phyloP scores from a whole-genome alignment of 1,140 invertebrate species.

The Eurosta solidaginis region DNA sequence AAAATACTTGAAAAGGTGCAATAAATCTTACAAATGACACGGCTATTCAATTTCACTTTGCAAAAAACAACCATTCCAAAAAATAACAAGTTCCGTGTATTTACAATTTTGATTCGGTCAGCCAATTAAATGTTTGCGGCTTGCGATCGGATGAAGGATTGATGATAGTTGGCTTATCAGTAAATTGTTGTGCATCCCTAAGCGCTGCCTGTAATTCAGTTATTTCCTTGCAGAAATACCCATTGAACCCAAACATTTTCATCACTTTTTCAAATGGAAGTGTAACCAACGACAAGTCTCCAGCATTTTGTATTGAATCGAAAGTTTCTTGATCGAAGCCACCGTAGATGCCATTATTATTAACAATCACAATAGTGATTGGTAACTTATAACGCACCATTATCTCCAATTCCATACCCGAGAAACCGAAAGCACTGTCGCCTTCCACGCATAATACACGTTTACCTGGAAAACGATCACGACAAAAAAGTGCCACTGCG shows the following conservation, averaged over 20 bases:
- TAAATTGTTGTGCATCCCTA: constrained; percentile 68
- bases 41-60: too few species aligned
- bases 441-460: constrained; percentile 88
- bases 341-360: constrained; percentile 94
- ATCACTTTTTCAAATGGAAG: constrained; percentile 88
- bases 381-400: constrained; percentile 93
- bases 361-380: constrained; percentile 88
- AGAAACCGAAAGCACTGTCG: constrained; percentile 97
- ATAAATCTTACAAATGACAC: too few species aligned
- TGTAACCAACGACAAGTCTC: constrained; percentile 63
- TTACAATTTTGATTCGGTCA: constrained; percentile 89
- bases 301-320: constrained; percentile 69
- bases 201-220: constrained; percentile 76
- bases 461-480: constrained; percentile 78
- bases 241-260: constrained; percentile 79
- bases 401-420: constrained; percentile 97
- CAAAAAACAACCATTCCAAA: neutral
- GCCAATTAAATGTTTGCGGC: constrained; percentile 86
- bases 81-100: constrained; percentile 6
- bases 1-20: too few species aligned
- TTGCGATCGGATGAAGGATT: constrained; percentile 90
- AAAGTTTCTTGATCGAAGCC: constrained; percentile 81
- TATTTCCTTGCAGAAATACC: constrained; percentile 78
- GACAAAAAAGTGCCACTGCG: constrained; percentile 87
- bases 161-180: constrained; percentile 80